These are phyloP conservation scores for Myotis lucifugus DNA, from an alignment of 2,113 vertebrate species.

Conservation along the genomic window DNA sequence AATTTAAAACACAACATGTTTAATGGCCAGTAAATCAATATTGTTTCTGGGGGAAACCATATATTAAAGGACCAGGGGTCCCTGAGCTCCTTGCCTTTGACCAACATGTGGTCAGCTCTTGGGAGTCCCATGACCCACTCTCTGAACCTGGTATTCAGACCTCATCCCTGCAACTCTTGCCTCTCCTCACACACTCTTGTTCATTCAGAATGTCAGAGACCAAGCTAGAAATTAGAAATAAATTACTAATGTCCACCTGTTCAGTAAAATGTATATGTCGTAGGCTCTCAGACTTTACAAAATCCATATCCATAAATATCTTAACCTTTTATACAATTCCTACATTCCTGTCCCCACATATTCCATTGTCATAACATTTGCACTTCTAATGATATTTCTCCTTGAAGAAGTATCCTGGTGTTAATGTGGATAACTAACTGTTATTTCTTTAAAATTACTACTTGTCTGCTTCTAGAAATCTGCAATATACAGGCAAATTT, in stretches of 20 bases:
- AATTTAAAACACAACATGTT: conserved; percentile 1
- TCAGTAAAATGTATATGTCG: conserved; percentile 12
- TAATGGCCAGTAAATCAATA: background rate
- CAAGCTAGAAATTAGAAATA: conserved; percentile 36
- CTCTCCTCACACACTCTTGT: background rate
- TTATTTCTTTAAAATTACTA: conserved; percentile 9
- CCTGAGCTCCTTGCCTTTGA: background rate
- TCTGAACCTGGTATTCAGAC: background rate
- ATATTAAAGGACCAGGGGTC: background rate
- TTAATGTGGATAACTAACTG: conserved; percentile 29
- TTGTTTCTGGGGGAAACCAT: conserved; percentile 11
- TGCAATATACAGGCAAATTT: conserved; percentile 37
- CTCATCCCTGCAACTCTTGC: background rate
- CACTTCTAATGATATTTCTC: background rate
- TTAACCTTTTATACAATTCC: background rate
- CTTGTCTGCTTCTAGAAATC: conserved; percentile 41
- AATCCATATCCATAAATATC: conserved; percentile 9
- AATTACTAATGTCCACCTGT: conserved; percentile 10
- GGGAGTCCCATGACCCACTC: background rate
- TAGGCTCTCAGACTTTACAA: background rate
- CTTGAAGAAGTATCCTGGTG: conserved; percentile 3
- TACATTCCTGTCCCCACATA: conserved; percentile 23
- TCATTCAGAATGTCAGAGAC: conserved; percentile 38
- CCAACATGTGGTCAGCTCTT: background rate
- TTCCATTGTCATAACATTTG: background rate